Evolutionary conservation across 2,888 invertebrate species (phyloP).

Genomic region (Aproaerema taeniolella): DNA sequence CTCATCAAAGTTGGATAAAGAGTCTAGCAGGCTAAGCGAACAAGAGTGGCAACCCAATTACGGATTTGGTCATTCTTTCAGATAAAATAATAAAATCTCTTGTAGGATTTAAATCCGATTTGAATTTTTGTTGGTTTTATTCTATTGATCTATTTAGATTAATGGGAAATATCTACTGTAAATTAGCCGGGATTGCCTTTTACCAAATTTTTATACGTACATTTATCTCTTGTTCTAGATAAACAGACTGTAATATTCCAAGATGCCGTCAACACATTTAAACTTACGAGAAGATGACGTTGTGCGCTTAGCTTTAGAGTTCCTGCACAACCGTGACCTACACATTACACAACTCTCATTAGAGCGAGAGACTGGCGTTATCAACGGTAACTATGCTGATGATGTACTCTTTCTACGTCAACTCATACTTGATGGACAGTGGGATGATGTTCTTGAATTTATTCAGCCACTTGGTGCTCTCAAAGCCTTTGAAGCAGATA

Average conservation of each 20-base stretch:
- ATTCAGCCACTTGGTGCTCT: constrained; percentile 93
- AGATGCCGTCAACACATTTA: constrained; percentile 89
- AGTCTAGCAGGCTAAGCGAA: too few species aligned
- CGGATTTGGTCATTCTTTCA: too few species aligned
- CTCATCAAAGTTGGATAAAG: too few species aligned
- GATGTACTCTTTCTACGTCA: constrained; percentile 96
- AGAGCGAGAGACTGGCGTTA: constrained; percentile 96
- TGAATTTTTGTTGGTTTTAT: too few species aligned
- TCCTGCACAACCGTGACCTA: constrained; percentile 91
- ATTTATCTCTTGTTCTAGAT: not conserved
- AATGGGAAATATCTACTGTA: too few species aligned
- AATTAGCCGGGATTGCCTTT: too few species aligned
- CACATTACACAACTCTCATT: constrained; percentile 94
- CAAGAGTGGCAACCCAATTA: too few species aligned
- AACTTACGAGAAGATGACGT: constrained; percentile 93
- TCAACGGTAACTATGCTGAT: constrained; percentile 95
- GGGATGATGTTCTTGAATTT: constrained; percentile 98
- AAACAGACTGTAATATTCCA: not conserved
- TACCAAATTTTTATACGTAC: too few species aligned
- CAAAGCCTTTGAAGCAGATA: constrained; percentile 88
- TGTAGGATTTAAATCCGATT: too few species aligned
- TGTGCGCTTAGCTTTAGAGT: constrained; percentile 89
- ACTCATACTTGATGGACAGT: constrained; percentile 97
- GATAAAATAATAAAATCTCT: too few species aligned
- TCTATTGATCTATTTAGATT: too few species aligned